Evolutionary conservation across 1,140 invertebrate species (phyloP).

Genomic region (Cherax destructor): DNA sequence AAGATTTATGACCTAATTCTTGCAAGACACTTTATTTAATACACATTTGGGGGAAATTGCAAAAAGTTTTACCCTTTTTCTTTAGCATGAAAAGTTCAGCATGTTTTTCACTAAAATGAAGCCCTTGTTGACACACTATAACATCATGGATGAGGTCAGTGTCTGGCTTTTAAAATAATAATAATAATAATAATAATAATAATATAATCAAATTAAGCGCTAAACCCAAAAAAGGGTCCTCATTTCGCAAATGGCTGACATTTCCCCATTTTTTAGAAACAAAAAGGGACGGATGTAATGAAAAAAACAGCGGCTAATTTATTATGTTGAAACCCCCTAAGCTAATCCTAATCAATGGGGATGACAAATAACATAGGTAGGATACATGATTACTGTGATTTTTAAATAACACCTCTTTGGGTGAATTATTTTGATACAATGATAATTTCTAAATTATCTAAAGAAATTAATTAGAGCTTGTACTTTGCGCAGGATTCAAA

Average conservation of each 20-base stretch:
- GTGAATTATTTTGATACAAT: neutral
- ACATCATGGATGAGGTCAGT: neutral
- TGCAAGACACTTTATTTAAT: neutral
- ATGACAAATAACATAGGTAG: neutral
- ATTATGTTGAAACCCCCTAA: neutral
- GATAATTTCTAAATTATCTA: neutral
- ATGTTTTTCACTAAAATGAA: neutral
- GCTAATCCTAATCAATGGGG: neutral
- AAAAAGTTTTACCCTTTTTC: too few species aligned
- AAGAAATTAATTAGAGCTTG: neutral
- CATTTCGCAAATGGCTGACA: too few species aligned
- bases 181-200: too few species aligned
- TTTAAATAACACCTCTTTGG: neutral
- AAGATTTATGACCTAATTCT: neutral
- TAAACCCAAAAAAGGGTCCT: too few species aligned
- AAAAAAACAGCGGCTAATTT: too few species aligned
- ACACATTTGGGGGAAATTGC: neutral
- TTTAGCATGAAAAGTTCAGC: neutral
- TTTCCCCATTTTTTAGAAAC: too few species aligned
- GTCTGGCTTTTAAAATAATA: too few species aligned
- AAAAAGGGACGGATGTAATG: too few species aligned
- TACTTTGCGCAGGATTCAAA: neutral
- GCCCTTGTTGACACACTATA: neutral
- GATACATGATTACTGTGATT: neutral
- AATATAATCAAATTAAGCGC: too few species aligned